A percentile compares a stretch with the other conserved stretches of the same genome.
phyloP scores from a whole-genome alignment of 2,888 invertebrate genomes.

The Formica aserva region DNA sequence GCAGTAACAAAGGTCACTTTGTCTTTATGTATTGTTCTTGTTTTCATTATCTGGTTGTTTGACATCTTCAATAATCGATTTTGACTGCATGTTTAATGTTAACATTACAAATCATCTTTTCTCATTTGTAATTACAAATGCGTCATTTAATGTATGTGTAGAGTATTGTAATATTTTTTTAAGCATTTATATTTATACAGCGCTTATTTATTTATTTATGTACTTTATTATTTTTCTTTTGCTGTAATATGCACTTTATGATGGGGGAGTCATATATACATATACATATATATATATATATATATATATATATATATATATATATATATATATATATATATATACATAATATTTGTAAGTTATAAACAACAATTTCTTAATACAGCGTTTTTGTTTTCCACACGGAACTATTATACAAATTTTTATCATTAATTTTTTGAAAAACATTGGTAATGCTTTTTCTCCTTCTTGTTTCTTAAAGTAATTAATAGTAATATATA shows the following conservation, averaged over 20 bases:
- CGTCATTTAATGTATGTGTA: neutral
- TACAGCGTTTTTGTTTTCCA: neutral
- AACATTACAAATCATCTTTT: conserved; percentile 25
- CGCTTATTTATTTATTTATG: conserved; percentile 28
- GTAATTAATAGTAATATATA: no score
- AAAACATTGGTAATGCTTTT: neutral
- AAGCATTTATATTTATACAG: conserved; percentile 14
- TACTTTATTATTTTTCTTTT: conserved; percentile 44
- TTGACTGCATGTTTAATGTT: conserved; percentile 46
- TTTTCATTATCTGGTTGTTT: conserved; percentile 72
- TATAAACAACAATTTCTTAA: conserved; percentile 62
- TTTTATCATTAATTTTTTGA: conserved; percentile 4
- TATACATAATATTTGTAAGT: conserved; percentile 68
- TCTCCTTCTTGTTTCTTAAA: neutral
- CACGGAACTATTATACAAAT: neutral
- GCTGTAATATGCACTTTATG: conserved; percentile 61
- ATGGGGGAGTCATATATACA: conserved; percentile 64
- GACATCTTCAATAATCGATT: conserved; percentile 54
- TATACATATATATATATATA: neutral
- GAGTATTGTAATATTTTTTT: conserved; percentile 13
- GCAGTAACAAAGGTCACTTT: conserved; percentile 84
- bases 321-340: no score
- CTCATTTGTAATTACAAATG: neutral
- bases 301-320: no score
- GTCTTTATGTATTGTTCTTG: conserved; percentile 77